phyloP scores from a whole-genome alignment of 2,888 invertebrate species.

The Lepidocyrtinus sp. region DNA sequence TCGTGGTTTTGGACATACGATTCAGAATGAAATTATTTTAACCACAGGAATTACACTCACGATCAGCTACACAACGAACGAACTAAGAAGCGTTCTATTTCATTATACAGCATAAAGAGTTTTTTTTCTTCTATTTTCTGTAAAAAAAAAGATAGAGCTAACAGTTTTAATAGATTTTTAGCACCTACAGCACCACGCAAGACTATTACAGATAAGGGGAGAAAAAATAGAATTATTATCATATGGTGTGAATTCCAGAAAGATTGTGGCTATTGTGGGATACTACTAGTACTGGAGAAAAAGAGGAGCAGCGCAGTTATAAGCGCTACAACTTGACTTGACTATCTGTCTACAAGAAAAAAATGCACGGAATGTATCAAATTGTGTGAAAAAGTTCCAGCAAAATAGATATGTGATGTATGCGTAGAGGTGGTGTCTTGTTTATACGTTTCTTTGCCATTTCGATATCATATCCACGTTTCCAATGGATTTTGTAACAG shows the following conservation, averaged over 20 bases:
- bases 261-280: no score
- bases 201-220: neutral
- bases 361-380: no score
- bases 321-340: no score
- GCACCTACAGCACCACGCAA: neutral
- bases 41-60: neutral
- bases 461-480: neutral
- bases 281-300: no score
- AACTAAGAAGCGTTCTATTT: no score
- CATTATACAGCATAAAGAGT: no score
- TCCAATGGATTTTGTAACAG: conserved; percentile 9
- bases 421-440: neutral
- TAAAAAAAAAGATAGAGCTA: neutral
- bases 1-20: conserved; percentile 9
- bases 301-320: no score
- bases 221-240: neutral
- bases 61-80: neutral
- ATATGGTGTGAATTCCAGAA: neutral
- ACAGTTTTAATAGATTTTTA: neutral
- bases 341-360: no score
- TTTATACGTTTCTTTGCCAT: neutral
- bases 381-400: no score
- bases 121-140: conserved; percentile 2
- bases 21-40: neutral
- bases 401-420: conserved; percentile 18